Percentiles rank a stretch among this genome's conserved stretches.
These are phyloP conservation scores for Alloplasta piceator DNA, from an alignment of 2,888 invertebrate species.

Conservation along the genomic window DNA sequence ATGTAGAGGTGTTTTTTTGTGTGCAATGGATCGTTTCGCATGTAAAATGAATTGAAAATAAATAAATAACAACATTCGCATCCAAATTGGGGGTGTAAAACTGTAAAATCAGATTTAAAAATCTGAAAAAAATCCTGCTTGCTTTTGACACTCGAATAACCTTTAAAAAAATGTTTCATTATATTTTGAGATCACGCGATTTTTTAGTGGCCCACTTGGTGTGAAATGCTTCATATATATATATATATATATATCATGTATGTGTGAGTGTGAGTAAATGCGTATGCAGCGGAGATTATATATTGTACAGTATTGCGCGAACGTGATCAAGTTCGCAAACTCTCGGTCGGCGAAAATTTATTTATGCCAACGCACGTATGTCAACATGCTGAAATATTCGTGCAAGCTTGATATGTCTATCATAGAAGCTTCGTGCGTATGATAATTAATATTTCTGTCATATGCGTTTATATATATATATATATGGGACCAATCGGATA, in stretches of 20 bases:
- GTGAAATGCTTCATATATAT: conserved; percentile 2
- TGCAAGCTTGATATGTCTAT: conserved; percentile 1
- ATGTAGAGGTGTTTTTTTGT: too few species aligned
- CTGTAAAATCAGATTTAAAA: too few species aligned
- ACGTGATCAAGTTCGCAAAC: conserved; percentile 37
- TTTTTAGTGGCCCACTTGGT: too few species aligned
- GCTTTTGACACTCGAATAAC: too few species aligned
- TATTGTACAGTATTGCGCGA: conserved; percentile 16
- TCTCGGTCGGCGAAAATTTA: conserved; percentile 36
- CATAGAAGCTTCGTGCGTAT: neutral
- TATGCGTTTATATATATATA: conserved; percentile 1
- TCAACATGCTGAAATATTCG: neutral
- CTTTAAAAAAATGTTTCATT: too few species aligned
- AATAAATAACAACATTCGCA: too few species aligned
- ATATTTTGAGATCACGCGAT: too few species aligned
- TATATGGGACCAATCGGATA: neutral
- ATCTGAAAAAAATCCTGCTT: too few species aligned
- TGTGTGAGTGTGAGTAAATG: neutral
- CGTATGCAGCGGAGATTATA: neutral
- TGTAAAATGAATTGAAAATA: too few species aligned
- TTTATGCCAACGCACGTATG: conserved; percentile 41
- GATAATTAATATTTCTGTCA: neutral
- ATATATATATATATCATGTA: too few species aligned
- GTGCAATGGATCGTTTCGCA: too few species aligned
- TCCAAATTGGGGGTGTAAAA: too few species aligned